These are phyloP conservation scores for Percopsis transmontana DNA, from an alignment of 2,113 vertebrate species.

Conservation along the genomic window DNA sequence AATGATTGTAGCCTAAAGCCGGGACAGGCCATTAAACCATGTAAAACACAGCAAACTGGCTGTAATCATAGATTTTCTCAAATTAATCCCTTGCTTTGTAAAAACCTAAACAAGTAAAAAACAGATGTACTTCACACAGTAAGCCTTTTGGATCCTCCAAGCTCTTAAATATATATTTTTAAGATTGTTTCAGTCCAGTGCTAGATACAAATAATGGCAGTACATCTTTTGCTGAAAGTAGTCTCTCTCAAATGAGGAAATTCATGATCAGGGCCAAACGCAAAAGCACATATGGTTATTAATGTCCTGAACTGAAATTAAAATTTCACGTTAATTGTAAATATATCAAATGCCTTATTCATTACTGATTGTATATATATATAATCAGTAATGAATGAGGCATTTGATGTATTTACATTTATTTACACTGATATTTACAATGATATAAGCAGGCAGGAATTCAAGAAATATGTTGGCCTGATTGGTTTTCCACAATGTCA, in stretches of 20 bases:
- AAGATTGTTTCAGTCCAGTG: not conserved
- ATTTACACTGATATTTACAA: too few species aligned
- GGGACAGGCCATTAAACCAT: not conserved
- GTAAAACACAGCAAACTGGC: conserved; percentile 15
- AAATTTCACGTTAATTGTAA: not conserved
- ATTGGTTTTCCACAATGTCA: too few species aligned
- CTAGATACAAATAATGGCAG: not conserved
- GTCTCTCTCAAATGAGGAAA: too few species aligned
- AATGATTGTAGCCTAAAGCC: conserved; percentile 8
- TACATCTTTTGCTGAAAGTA: too few species aligned
- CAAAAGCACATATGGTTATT: not conserved
- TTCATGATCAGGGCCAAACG: too few species aligned
- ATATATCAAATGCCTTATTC: not conserved
- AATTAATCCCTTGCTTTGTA: conserved; percentile 12
- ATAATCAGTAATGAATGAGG: too few species aligned
- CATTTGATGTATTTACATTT: too few species aligned
- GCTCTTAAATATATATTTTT: too few species aligned
- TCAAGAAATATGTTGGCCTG: too few species aligned
- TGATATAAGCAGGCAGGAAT: too few species aligned
- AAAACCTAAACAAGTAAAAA: conserved; percentile 2
- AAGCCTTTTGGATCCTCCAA: not conserved
- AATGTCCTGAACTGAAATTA: not conserved
- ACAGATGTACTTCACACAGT: not conserved
- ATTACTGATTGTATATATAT: too few species aligned
- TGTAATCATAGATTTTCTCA: not conserved